phyloP scores from a whole-genome alignment of 30 jellyfish, hydroid and myxozoan genomes.

The Clytia hemisphaerica region DNA sequence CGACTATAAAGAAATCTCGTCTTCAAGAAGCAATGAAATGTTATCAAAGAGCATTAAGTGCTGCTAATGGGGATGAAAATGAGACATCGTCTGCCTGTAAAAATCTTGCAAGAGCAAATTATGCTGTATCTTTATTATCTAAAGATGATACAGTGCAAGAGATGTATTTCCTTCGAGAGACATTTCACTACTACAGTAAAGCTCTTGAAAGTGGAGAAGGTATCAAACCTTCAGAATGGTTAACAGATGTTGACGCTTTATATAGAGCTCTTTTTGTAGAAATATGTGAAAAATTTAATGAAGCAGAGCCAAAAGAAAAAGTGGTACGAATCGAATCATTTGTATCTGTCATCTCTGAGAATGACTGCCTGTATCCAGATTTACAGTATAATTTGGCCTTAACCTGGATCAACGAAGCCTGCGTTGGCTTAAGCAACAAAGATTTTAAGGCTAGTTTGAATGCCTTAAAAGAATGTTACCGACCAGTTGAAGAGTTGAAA shows the following conservation, averaged over 20 bases:
- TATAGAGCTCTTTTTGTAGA: neutral
- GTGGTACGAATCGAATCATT: constrained; percentile 16
- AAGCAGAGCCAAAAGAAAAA: neutral
- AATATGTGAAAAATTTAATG: neutral
- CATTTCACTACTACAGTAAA: constrained; percentile 10
- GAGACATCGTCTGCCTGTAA: constrained; percentile 36
- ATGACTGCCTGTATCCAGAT: constrained; percentile 13
- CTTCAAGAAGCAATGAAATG: constrained; percentile 12
- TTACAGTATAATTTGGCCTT: constrained; percentile 6
- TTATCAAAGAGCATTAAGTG: constrained; percentile 8
- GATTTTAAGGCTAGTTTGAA: constrained; percentile 27
- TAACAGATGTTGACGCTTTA: neutral
- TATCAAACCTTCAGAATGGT: constrained; percentile 14
- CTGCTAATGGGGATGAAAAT: constrained; percentile 22
- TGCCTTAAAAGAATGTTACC: constrained; percentile 16
- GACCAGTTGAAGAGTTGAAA: constrained; percentile 39
- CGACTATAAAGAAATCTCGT: constrained; percentile 17
- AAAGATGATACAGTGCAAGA: too few species aligned
- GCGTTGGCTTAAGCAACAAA: neutral
- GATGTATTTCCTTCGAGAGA: neutral
- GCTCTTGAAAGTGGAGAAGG: constrained; percentile 10
- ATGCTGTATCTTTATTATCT: too few species aligned
- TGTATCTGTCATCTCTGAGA: constrained; percentile 7
- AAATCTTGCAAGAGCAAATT: constrained; percentile 25
- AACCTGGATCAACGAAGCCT: constrained; percentile 18